Evolutionary conservation across 64 coral and sea anemone genomes (phyloP).

Genomic region (Acropora tenuis): DNA sequence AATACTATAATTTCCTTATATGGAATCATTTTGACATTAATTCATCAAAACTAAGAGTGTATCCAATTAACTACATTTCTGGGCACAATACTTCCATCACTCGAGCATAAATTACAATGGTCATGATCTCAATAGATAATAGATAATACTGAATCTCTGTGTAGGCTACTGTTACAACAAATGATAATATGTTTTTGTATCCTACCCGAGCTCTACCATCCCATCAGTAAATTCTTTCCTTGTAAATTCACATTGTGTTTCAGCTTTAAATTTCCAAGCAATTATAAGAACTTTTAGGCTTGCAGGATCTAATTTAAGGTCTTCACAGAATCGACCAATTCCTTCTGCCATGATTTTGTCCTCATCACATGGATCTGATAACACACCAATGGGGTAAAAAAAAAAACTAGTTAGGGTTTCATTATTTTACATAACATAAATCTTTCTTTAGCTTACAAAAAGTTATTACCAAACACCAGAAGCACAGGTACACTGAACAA

Average conservation of each 20-base stretch:
- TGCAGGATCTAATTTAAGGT: conserved; percentile 92
- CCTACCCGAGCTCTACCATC: conserved; percentile 96
- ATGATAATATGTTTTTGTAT: neutral
- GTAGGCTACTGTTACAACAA: too few relatives aligned
- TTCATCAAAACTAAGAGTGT: too few relatives aligned
- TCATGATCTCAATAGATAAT: too few relatives aligned
- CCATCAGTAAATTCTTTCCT: conserved; percentile 99
- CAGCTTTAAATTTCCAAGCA: conserved; percentile 99
- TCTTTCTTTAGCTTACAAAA: too few relatives aligned
- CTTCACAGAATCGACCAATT: conserved; percentile 88
- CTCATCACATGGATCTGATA: conserved; percentile 90
- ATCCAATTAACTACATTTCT: too few relatives aligned
- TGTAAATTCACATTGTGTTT: conserved; percentile 97
- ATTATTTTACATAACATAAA: too few relatives aligned
- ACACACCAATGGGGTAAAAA: neutral
- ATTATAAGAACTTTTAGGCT: conserved; percentile 99
- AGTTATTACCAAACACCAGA: neutral
- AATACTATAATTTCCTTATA: neutral
- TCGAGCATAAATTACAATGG: too few relatives aligned
- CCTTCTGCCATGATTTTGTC: conserved; percentile 98
- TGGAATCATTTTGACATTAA: too few relatives aligned
- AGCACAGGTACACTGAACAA: neutral
- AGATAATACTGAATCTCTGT: too few relatives aligned
- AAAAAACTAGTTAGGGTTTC: too few relatives aligned
- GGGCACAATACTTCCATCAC: too few relatives aligned